Conservation (phyloP, 2,797 vertebrate genomes). For the Eremophila alpestris region DNA sequence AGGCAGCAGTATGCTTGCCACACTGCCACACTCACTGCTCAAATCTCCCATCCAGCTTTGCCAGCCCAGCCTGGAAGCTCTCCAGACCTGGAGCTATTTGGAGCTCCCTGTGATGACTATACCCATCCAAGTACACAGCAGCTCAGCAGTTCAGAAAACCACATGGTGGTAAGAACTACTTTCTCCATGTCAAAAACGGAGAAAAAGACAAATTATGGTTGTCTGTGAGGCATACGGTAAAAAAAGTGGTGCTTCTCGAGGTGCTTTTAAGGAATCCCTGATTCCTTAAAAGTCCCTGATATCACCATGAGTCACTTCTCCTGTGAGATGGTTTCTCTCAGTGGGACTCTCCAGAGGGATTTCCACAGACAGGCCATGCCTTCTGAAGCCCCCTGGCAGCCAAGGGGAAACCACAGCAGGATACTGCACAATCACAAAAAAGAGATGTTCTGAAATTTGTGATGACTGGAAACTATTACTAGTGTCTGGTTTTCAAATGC, state of each 20-base stretch:
- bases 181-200: neutral
- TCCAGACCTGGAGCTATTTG: neutral
- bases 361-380: neutral
- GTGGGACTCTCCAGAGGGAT: neutral
- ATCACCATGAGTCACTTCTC: neutral
- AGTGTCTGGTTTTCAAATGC: neutral
- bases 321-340: neutral
- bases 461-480: neutral
- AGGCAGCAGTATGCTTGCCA: neutral
- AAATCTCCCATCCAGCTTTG: neutral
- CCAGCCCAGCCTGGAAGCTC: neutral
- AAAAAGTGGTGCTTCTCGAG: rapidly evolving
- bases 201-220: neutral
- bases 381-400: neutral
- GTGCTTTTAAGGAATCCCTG: neutral
- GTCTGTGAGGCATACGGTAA: neutral
- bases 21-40: neutral
- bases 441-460: neutral
- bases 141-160: neutral
- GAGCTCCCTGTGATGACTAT: neutral
- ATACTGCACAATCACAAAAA: neutral
- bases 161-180: neutral
- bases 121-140: neutral
- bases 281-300: too few species aligned
- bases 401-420: neutral